Conservation (phyloP, 35 echinoderm and acorn worm genomes). For the Patiria miniata region DNA sequence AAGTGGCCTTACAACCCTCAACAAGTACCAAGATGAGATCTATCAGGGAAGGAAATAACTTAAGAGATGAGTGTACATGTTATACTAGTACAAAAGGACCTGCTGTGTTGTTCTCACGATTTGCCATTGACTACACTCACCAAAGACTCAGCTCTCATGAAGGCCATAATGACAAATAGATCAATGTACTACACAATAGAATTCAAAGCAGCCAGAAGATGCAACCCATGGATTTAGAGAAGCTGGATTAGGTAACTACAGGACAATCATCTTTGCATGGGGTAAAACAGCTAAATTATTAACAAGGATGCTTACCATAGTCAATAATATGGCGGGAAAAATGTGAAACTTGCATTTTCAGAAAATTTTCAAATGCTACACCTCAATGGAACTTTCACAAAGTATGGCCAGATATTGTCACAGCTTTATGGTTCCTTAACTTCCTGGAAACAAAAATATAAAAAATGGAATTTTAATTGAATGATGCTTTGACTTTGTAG, state of each 20-base stretch:
- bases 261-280: slow-evolving; percentile 25
- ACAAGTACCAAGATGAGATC: too few species aligned
- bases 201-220: neutral
- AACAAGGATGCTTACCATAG: neutral
- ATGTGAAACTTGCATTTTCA: neutral
- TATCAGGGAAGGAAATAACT: too few species aligned
- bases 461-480: neutral
- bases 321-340: neutral
- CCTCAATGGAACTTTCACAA: neutral
- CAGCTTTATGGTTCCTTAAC: neutral
- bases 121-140: neutral
- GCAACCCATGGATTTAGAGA: neutral
- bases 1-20: too few species aligned
- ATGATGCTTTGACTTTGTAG: too few species aligned
- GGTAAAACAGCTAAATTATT: slow-evolving; percentile 21
- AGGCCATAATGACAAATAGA: slow-evolving; percentile 12
- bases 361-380: neutral
- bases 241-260: neutral
- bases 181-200: neutral
- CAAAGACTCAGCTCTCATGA: neutral
- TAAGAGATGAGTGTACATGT: too few species aligned
- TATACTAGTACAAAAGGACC: slow-evolving; percentile 3
- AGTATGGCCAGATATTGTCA: neutral
- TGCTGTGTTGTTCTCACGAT: slow-evolving; percentile 21
- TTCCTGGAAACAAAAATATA: neutral